phyloP scores from a whole-genome alignment of 2,113 vertebrate species.

The Eudorcas thomsonii region DNA sequence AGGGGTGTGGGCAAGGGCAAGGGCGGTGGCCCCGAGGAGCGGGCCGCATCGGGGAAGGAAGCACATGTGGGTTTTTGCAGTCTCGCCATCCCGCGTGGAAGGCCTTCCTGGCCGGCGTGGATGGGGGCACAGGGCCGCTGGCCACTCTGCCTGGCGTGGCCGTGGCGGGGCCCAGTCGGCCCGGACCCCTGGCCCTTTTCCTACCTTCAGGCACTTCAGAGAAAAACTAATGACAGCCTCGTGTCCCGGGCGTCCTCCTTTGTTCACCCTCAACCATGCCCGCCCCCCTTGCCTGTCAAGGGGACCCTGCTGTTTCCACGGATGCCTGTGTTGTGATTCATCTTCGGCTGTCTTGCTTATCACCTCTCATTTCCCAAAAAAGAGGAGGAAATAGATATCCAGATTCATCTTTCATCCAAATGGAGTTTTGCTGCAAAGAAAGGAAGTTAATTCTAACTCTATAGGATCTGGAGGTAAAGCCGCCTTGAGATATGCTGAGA shows the following conservation, averaged over 20 bases:
- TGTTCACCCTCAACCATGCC: slow-evolving; percentile 62
- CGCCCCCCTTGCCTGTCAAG: slow-evolving; percentile 50
- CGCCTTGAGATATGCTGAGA: slow-evolving; percentile 18
- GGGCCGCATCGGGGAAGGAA: slow-evolving; percentile 78
- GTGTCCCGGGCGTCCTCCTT: slow-evolving; percentile 64
- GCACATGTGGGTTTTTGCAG: slow-evolving; percentile 81
- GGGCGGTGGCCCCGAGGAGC: neutral
- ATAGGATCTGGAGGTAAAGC: slow-evolving; percentile 72
- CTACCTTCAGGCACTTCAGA: slow-evolving; percentile 87
- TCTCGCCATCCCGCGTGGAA: slow-evolving; percentile 43
- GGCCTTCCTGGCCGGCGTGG: slow-evolving; percentile 74
- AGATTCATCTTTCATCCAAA: slow-evolving; percentile 61
- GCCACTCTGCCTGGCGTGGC: slow-evolving; percentile 32
- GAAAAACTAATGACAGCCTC: slow-evolving; percentile 80
- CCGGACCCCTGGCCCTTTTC: slow-evolving; percentile 76
- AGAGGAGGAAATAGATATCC: slow-evolving; percentile 70
- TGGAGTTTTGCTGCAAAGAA: slow-evolving; percentile 73
- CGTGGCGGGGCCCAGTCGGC: slow-evolving; percentile 11
- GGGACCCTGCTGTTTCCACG: slow-evolving; percentile 56
- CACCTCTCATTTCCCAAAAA: slow-evolving; percentile 56
- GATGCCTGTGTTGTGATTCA: neutral
- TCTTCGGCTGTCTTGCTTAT: slow-evolving; percentile 65
- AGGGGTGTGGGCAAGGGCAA: neutral
- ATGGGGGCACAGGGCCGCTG: slow-evolving; percentile 54
- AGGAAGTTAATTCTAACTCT: slow-evolving; percentile 53